These are phyloP conservation scores for Pentalonia nigronervosa DNA, from an alignment of 1,140 invertebrate species.

Conservation along the genomic window DNA sequence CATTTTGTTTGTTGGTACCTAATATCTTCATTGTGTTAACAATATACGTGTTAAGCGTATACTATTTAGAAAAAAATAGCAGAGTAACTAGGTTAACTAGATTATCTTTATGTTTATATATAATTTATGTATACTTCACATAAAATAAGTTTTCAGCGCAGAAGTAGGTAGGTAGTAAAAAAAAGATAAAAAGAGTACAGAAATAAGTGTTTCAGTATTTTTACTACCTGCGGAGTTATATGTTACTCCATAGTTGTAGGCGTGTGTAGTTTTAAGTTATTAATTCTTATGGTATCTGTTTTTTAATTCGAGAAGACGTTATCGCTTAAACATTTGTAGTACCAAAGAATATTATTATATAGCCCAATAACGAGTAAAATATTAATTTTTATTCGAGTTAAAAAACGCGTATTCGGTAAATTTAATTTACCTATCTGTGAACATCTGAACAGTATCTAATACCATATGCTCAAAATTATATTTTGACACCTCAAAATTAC, in stretches of 20 bases:
- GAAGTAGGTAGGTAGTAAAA: not conserved
- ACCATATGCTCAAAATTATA: not conserved
- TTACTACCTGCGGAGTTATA: not conserved
- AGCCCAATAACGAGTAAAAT: not conserved
- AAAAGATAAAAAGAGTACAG: not conserved
- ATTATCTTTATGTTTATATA: not conserved
- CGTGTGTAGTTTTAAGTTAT: not conserved
- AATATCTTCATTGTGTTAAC: not conserved
- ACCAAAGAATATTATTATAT: not conserved
- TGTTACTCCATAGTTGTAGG: not conserved
- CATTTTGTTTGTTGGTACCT: not conserved
- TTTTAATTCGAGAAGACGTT: not conserved
- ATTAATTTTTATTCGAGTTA: not conserved
- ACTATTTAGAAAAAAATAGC: not conserved
- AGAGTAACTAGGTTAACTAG: conserved; percentile 29
- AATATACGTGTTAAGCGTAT: not conserved
- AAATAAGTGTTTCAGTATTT: conserved; percentile 33
- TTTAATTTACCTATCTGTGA: not conserved
- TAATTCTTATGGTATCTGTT: not conserved
- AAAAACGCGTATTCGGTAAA: not conserved
- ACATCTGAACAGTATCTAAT: not conserved
- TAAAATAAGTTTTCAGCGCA: not conserved
- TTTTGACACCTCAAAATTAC: not conserved
- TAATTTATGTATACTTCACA: conserved; percentile 1
- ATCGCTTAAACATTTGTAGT: not conserved